Evolutionary conservation across 2,797 vertebrate species (phyloP).

Genomic region (Petrocephalus sullivani): DNA sequence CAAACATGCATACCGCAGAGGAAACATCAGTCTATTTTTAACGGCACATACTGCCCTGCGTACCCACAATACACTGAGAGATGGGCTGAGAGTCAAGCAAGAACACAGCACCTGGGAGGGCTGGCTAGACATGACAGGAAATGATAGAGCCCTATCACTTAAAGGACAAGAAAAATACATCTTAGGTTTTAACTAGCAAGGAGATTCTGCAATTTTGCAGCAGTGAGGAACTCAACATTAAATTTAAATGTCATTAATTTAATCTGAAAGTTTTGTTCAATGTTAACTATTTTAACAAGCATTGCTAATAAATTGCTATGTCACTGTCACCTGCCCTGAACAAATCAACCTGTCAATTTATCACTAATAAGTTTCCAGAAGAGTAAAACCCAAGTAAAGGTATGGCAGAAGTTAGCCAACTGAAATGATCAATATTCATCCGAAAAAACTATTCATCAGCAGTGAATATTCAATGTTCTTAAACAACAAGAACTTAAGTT

Average conservation of each 20-base stretch:
- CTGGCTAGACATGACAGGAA: neutral
- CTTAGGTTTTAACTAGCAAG: neutral
- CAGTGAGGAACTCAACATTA: neutral
- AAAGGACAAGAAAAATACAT: neutral
- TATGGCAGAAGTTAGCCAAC: neutral
- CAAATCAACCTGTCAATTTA: neutral
- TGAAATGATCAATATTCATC: slow-evolving; percentile 5
- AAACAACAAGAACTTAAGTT: neutral
- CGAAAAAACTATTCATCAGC: neutral
- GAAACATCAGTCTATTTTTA: neutral
- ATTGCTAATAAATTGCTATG: neutral
- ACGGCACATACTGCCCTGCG: neutral
- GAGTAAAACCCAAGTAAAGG: neutral
- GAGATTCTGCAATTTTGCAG: neutral
- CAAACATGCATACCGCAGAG: neutral
- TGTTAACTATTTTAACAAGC: neutral
- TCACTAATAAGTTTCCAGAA: neutral
- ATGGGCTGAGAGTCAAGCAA: neutral
- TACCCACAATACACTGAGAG: neutral
- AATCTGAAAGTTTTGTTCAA: neutral
- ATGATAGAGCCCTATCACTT: neutral
- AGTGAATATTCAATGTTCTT: neutral
- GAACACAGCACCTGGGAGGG: neutral
- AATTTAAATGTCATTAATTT: neutral
- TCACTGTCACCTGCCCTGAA: neutral